Conservation (phyloP, 1,140 invertebrate species). For the Brachionus koreanus region DNA sequence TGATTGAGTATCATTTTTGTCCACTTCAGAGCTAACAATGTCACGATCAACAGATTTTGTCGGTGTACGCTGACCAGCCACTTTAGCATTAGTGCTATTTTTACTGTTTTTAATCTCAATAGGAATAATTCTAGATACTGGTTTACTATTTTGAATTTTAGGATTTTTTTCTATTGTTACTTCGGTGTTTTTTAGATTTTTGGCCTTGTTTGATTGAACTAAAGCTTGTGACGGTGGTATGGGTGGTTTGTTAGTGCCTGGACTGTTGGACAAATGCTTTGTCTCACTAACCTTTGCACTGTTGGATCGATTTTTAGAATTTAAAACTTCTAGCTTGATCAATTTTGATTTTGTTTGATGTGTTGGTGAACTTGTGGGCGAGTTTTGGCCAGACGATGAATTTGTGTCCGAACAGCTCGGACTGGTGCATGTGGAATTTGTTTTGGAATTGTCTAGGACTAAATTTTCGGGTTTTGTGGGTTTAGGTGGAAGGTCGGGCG, state of each 20-base stretch:
- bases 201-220: background rate
- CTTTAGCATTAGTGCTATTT: background rate
- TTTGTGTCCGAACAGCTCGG: background rate
- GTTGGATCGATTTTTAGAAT: background rate
- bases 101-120: constrained; percentile 39
- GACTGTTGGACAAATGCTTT: background rate
- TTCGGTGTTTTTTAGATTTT: background rate
- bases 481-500: background rate
- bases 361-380: background rate
- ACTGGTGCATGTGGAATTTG: background rate
- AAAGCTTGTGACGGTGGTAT: background rate
- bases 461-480: background rate
- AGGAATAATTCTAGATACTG: constrained; percentile 1
- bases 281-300: background rate
- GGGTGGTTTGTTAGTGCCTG: background rate
- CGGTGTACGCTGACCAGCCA: background rate
- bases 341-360: background rate
- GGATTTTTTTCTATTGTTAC: background rate
- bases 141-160: background rate
- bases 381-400: background rate
- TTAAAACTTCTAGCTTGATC: constrained; percentile 1
- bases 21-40: background rate
- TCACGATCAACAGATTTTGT: background rate
- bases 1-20: background rate
- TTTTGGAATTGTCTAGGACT: background rate